Conservation (phyloP, 1,140 invertebrate species). For the Probaryconus sp. region DNA sequence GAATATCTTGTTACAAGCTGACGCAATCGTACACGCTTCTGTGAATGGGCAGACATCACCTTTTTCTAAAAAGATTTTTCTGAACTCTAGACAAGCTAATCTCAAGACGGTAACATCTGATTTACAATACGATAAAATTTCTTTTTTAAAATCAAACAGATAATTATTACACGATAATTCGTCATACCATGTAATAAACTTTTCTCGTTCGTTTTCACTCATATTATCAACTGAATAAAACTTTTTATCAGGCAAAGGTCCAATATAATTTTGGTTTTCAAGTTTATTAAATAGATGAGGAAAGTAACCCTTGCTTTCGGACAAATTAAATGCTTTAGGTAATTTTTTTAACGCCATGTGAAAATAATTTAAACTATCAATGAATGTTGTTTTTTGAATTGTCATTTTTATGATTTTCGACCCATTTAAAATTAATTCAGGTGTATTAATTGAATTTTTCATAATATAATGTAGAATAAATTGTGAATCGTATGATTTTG, state of each 20-base stretch:
- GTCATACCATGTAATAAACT: neutral
- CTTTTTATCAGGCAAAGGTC: conserved; percentile 23
- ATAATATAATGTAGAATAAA: conserved; percentile 58
- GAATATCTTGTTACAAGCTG: neutral
- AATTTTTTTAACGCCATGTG: conserved; percentile 51
- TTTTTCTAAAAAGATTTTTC: neutral
- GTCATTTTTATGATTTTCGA: conserved; percentile 52
- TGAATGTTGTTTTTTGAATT: conserved; percentile 42
- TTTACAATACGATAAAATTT: conserved; percentile 1
- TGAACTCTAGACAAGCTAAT: neutral
- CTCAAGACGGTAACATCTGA: neutral
- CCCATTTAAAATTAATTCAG: conserved; percentile 46
- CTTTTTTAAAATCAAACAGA: conserved; percentile 1
- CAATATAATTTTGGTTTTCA: conserved; percentile 55
- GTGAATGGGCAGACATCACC: neutral
- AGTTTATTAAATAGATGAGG: conserved; percentile 57
- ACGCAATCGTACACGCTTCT: neutral
- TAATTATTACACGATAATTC: neutral
- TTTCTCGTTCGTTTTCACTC: neutral
- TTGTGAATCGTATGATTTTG: conserved; percentile 54
- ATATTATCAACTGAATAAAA: neutral
- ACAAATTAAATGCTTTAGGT: conserved; percentile 55
- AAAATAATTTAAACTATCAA: conserved; percentile 65
- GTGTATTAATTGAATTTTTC: conserved; percentile 17
- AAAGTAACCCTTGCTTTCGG: conserved; percentile 46